phyloP scores from a whole-genome alignment of 2,113 vertebrate genomes.

The Elgaria multicarinata region DNA sequence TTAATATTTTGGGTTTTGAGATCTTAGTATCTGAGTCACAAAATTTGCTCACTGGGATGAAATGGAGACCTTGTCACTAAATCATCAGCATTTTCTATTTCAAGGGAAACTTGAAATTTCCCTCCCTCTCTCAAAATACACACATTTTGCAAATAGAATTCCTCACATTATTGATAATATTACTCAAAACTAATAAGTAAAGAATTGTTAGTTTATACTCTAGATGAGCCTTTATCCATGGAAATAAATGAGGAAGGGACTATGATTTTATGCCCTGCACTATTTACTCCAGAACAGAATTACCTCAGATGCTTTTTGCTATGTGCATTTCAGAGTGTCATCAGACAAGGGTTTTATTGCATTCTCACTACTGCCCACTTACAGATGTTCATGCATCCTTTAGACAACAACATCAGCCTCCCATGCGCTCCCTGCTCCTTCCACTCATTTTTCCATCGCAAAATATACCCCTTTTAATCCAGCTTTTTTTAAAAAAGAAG shows the following conservation, averaged over 20 bases:
- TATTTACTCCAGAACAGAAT: neutral
- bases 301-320: neutral
- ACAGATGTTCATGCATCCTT: too few species aligned
- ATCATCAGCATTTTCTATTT: neutral
- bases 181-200: neutral
- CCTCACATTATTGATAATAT: neutral
- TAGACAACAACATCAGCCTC: too few species aligned
- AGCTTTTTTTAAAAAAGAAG: too few species aligned
- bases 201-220: neutral
- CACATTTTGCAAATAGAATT: neutral
- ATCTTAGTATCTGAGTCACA: neutral
- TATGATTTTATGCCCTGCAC: neutral
- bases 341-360: too few species aligned
- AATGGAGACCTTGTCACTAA: neutral
- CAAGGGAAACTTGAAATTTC: neutral
- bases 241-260: neutral
- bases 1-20: neutral
- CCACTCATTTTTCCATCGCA: too few species aligned
- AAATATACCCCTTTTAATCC: too few species aligned
- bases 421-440: too few species aligned
- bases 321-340: too few species aligned
- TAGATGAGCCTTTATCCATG: neutral
- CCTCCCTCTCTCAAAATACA: neutral
- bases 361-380: too few species aligned
- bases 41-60: neutral